Conservation (phyloP, 2,797 vertebrate genomes). For the Aulostomus chinensis region DNA sequence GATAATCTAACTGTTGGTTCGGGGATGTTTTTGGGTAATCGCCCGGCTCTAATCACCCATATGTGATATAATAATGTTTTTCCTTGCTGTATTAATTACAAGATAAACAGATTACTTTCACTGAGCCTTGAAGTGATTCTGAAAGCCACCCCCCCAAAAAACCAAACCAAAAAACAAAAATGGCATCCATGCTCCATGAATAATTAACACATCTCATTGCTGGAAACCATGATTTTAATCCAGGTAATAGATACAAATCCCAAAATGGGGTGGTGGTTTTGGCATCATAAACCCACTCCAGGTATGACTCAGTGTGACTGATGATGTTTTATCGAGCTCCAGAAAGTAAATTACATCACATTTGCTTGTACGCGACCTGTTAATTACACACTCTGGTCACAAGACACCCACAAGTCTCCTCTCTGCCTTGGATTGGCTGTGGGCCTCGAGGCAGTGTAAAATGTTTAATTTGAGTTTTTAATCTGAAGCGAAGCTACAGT, state of each 20-base stretch:
- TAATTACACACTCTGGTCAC: conserved; percentile 59
- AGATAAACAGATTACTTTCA: background rate
- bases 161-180: background rate
- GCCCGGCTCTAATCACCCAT: too few species aligned
- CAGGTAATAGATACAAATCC: conserved; percentile 18
- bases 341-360: conserved; percentile 46
- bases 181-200: background rate
- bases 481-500: conserved; percentile 10
- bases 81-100: background rate
- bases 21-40: too few species aligned
- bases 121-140: background rate
- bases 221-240: conserved; percentile 14
- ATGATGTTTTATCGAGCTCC: conserved; percentile 18
- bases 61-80: too few species aligned
- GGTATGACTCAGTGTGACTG: conserved; percentile 30
- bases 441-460: conserved; percentile 35
- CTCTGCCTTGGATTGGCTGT: conserved; percentile 13
- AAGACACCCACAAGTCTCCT: conserved; percentile 50
- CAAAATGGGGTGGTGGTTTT: background rate
- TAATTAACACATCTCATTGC: conserved; percentile 9
- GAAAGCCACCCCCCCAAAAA: background rate
- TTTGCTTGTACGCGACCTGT: conserved; percentile 39
- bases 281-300: conserved; percentile 12
- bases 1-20: too few species aligned
- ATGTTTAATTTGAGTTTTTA: conserved; percentile 48